These are phyloP conservation scores for Hemibagrus guttatus DNA, from an alignment of 2,797 vertebrate species.

Conservation along the genomic window DNA sequence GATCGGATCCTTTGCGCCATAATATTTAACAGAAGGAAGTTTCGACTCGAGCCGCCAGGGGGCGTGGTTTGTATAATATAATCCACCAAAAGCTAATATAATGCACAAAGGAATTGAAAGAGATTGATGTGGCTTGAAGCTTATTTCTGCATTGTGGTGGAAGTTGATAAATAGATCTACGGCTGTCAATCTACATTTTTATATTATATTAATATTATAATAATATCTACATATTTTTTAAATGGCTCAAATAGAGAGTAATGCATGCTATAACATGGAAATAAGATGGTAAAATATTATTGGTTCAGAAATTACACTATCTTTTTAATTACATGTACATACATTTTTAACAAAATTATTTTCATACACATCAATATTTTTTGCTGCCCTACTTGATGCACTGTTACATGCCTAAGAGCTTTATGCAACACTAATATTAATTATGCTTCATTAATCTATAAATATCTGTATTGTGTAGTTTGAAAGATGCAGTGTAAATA, in stretches of 20 bases:
- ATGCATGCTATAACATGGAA: neutral
- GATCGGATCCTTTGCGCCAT: constrained; percentile 36
- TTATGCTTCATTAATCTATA: neutral
- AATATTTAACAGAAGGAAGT: constrained; percentile 38
- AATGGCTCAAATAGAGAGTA: neutral
- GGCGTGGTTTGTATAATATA: neutral
- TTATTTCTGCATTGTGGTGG: neutral
- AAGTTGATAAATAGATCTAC: neutral
- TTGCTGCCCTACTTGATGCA: neutral
- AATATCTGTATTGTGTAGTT: neutral
- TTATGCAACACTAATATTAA: neutral
- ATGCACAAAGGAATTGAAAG: neutral
- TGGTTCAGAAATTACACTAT: neutral
- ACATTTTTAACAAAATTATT: neutral
- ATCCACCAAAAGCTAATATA: neutral
- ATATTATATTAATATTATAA: too few species aligned
- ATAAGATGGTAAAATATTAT: neutral
- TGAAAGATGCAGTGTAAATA: neutral
- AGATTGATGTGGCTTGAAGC: neutral
- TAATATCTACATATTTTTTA: neutral
- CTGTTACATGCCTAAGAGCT: neutral
- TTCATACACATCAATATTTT: neutral
- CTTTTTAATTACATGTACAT: neutral
- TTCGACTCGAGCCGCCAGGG: neutral
- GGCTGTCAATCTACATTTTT: neutral